phyloP scores from a whole-genome alignment of 1,140 invertebrate genomes.

The Elymnias hypermnestra region DNA sequence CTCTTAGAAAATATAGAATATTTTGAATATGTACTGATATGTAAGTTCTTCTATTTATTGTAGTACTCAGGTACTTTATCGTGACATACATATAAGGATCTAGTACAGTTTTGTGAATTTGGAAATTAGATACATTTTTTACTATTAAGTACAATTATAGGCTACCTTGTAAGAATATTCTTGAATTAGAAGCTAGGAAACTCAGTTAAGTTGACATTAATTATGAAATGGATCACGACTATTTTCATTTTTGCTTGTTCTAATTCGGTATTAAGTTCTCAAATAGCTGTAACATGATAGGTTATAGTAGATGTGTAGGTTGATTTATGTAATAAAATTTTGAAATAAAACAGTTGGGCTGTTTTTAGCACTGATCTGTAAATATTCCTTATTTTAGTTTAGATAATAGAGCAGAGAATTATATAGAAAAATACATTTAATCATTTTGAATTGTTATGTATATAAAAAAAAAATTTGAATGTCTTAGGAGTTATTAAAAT shows the following conservation, averaged over 20 bases:
- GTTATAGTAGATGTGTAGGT: constrained; percentile 47
- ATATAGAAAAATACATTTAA: no score
- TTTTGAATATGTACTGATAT: constrained; percentile 68
- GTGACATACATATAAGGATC: constrained; percentile 61
- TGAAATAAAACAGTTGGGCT: constrained; percentile 46
- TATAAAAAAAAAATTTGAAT: no score
- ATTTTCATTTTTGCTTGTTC: constrained; percentile 45
- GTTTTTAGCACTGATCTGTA: constrained; percentile 53
- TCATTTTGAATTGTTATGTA: no score
- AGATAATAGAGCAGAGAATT: no score
- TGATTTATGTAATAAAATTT: constrained; percentile 50
- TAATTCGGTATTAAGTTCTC: constrained; percentile 70
- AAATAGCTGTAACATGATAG: constrained; percentile 60
- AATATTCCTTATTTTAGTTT: constrained; percentile 17
- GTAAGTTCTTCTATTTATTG: constrained; percentile 73
- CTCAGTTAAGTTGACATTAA: constrained; percentile 45
- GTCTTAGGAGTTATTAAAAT: no score
- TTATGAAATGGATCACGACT: constrained; percentile 45
- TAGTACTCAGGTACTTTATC: constrained; percentile 70
- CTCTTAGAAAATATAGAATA: constrained; percentile 61
- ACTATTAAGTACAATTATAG: constrained; percentile 72
- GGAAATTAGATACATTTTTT: constrained; percentile 50
- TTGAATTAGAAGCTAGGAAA: constrained; percentile 54
- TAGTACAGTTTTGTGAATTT: constrained; percentile 53
- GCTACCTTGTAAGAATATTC: constrained; percentile 55